Evolutionary conservation across 2,888 invertebrate genomes (phyloP).

Genomic region (Sepioteuthis lessoniana): DNA sequence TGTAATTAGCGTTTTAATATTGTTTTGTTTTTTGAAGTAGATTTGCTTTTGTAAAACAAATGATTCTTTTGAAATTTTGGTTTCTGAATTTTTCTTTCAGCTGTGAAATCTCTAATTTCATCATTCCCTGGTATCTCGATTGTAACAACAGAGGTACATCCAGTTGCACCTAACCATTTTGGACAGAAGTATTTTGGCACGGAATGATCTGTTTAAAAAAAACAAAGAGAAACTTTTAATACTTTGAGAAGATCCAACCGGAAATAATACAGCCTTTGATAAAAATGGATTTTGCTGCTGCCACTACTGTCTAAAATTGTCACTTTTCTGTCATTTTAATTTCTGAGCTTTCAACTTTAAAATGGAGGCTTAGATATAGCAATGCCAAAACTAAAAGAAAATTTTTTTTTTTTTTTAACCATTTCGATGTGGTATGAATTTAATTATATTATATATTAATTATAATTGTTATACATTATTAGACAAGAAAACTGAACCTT

Average conservation of each 20-base stretch:
- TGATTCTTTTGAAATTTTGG: too few relatives aligned
- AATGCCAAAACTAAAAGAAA: neutral
- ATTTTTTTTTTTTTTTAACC: neutral
- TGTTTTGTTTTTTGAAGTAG: too few relatives aligned
- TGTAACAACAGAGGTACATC: constrained; percentile 94
- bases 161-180: constrained; percentile 96
- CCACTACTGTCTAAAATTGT: neutral
- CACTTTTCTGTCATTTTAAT: neutral
- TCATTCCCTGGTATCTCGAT: constrained; percentile 84
- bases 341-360: neutral
- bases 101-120: constrained; percentile 70
- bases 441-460: neutral
- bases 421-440: neutral
- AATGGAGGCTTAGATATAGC: too few relatives aligned
- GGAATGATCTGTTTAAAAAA: constrained; percentile 79
- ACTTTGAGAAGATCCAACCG: neutral
- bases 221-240: neutral
- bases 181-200: constrained; percentile 99
- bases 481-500: too few relatives aligned
- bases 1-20: too few relatives aligned
- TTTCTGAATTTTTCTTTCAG: constrained; percentile 62
- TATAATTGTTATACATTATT: too few relatives aligned
- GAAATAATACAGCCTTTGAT: neutral
- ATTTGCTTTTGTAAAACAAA: too few relatives aligned
- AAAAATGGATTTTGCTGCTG: neutral